Percentiles rank a stretch among this genome's conserved stretches.
Conservation (phyloP, 2,113 vertebrate species). For the Cephalopholis sonnerati region DNA sequence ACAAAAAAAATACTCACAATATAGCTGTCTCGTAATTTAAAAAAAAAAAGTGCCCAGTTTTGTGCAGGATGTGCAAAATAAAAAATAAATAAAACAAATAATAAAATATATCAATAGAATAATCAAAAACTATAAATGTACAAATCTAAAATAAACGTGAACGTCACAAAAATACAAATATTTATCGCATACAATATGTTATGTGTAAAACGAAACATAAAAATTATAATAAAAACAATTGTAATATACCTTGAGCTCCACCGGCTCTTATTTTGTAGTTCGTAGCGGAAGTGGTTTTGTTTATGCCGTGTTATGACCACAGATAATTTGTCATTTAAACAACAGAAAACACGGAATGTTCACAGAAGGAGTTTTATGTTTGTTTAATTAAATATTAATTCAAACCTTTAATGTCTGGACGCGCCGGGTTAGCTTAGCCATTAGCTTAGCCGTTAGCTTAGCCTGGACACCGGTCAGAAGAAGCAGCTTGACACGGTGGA, state of each 20-base stretch:
- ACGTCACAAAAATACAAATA: no score
- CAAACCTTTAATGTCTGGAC: not conserved
- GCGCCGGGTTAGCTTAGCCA: conserved; percentile 16
- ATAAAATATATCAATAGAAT: no score
- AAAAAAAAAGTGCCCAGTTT: no score
- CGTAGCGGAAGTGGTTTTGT: not conserved
- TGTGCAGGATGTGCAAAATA: no score
- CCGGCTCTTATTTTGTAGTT: conserved; percentile 34
- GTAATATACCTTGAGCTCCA: not conserved
- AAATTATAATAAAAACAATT: no score
- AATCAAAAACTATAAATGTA: no score
- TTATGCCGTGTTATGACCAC: rapidly evolving
- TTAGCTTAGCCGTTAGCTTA: conserved; percentile 20
- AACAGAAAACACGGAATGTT: not conserved
- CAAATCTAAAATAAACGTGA: no score
- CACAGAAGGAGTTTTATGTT: not conserved
- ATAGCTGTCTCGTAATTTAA: no score
- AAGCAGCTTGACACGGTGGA: not conserved
- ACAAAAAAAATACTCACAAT: no score
- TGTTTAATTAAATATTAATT: not conserved
- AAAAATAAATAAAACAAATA: no score
- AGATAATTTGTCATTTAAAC: not conserved
- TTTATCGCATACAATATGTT: no score
- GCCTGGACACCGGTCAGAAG: not conserved
- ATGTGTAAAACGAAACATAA: no score